Evolutionary conservation across 2,888 invertebrate species (phyloP), one percentile per base, ranked within the genome.

Genomic region (Ephialtes manifestator): DNA sequence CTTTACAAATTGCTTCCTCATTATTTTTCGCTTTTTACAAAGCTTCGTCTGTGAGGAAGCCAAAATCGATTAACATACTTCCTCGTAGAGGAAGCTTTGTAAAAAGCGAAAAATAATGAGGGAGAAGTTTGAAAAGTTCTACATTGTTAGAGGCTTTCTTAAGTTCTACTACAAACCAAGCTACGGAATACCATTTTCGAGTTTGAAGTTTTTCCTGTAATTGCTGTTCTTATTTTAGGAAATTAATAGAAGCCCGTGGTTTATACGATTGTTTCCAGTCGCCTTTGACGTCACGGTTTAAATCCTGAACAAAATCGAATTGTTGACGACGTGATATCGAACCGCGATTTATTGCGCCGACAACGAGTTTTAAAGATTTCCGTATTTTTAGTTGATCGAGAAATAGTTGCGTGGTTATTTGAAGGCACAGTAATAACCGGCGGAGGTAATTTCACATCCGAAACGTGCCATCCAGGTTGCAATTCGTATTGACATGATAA

Each of bases 251-350:
- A 20, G 74, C 79, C n/a, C 68, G 74, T 18, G 71, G n/a, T 28
- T 55, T 70, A 13, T 46, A 39, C 10, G 74, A 20, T 20, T 43
- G 24, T 51, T 24, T 18, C 31, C 67, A 15, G 75, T 70, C 43
- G 18, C 71, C 53, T 81, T 74, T 20, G 68, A 81, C 20, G 78
- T 68, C 46, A 58, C 58, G 20, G 60, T 75, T 24, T 75, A 80
- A 63, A 46, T 84, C 76, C 11, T 81, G 48, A 11, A 76, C 39
- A 31, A 81, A 80, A 80, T 84, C 84, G 43, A 63, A 60, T 15
- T 75, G 48, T 18, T 81, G 11, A 13, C 63, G 84, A 81, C 55
- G 39, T 72, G 72, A 31, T 35, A 60, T 35, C 15, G 31, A 20
- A 60, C 15, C 35, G 0, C n/a, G 15, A 10, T 65, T 35, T 18